Evolutionary conservation across 2,113 vertebrate genomes (phyloP).

Genomic region (Accipiter cooperii): DNA sequence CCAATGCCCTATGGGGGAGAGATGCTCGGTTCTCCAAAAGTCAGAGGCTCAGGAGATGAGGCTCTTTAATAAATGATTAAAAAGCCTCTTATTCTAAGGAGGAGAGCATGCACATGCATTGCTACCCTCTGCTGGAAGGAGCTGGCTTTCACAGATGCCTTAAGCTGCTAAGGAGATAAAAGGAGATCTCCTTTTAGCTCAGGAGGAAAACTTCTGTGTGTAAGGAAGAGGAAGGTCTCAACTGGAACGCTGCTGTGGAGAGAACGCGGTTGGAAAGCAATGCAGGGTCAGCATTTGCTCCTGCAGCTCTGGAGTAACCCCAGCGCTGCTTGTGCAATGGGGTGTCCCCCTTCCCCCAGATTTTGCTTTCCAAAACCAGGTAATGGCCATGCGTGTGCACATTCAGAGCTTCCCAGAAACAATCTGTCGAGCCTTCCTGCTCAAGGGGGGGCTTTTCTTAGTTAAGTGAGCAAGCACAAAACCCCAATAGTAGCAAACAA

Average conservation of each 20-base stretch:
- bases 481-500: neutral
- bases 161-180: neutral
- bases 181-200: neutral
- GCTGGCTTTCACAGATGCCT: neutral
- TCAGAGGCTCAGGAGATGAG: neutral
- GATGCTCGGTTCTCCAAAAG: neutral
- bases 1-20: neutral
- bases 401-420: neutral
- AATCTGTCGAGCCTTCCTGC: neutral
- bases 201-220: neutral
- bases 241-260: fast-evolving
- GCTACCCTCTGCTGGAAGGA: slow-evolving; percentile 6
- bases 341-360: neutral
- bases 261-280: neutral
- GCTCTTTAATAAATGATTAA: fast-evolving
- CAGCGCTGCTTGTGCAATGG: fast-evolving
- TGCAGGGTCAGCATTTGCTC: neutral
- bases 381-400: fast-evolving
- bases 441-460: neutral
- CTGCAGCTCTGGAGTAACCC: neutral
- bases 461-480: neutral
- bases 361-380: neutral
- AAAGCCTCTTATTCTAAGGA: neutral
- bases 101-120: neutral
- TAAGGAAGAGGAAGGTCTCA: neutral